phyloP scores from a whole-genome alignment of 2,888 invertebrate genomes.

The Pemphredon lugubris region DNA sequence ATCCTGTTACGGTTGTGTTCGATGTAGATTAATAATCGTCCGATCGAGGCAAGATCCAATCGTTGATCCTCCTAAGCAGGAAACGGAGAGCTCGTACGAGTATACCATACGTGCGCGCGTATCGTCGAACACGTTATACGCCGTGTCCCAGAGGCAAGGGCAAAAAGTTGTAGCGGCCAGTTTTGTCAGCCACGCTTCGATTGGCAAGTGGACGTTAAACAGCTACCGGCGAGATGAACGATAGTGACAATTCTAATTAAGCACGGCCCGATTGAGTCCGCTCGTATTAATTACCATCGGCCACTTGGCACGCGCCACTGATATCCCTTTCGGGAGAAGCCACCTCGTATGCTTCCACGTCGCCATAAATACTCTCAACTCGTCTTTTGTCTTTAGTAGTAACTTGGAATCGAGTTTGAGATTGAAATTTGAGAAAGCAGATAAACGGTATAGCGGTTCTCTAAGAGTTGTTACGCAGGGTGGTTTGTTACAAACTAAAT shows the following conservation, averaged over 20 bases:
- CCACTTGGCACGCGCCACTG: constrained; percentile 36
- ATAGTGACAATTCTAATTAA: constrained; percentile 66
- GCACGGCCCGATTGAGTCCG: constrained; percentile 41
- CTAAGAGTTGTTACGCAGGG: too few relatives aligned
- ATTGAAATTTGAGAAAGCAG: too few relatives aligned
- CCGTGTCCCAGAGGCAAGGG: constrained; percentile 14
- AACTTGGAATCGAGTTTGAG: too few relatives aligned
- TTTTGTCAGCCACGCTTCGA: constrained; percentile 58
- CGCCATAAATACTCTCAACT: too few relatives aligned
- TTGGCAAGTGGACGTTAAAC: constrained; percentile 51
- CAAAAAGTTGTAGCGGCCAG: constrained; percentile 56
- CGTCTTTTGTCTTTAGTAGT: too few relatives aligned
- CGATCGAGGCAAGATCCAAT: constrained; percentile 21
- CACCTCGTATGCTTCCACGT: too few relatives aligned
- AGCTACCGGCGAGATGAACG: constrained; percentile 54
- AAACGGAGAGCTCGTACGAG: constrained; percentile 42
- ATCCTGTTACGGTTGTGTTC: constrained; percentile 2
- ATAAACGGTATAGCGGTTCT: too few relatives aligned
- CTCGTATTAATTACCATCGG: constrained; percentile 48
- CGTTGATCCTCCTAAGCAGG: constrained; percentile 28
- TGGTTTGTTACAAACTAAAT: too few relatives aligned
- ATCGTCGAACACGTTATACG: constrained; percentile 36
- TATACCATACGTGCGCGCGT: too few relatives aligned
- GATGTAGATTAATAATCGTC: constrained; percentile 46
- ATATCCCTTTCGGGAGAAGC: neutral